phyloP scores from a whole-genome alignment of 2,113 vertebrate genomes.

The Laticauda laticaudata region DNA sequence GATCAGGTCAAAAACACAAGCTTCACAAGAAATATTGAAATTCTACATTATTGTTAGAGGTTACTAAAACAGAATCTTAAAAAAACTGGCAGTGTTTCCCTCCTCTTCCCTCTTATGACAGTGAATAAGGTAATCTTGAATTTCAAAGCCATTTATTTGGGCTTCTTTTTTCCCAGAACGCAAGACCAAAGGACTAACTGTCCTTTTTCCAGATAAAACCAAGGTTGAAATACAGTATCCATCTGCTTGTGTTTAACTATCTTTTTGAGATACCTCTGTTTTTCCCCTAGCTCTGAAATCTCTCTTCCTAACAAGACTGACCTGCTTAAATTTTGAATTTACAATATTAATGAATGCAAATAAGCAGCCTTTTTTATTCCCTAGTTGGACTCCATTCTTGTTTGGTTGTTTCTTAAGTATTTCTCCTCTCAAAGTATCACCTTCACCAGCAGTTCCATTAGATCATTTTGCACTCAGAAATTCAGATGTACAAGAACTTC shows the following conservation, averaged over 20 bases:
- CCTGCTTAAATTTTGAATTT: background rate
- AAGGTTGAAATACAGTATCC: background rate
- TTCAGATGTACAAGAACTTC: background rate
- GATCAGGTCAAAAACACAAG: background rate
- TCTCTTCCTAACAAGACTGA: background rate
- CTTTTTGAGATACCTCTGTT: background rate
- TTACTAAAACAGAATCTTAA: background rate
- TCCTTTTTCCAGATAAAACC: background rate
- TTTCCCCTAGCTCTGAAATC: background rate
- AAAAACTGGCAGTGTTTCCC: background rate
- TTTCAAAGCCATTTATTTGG: background rate
- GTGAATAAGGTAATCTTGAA: background rate
- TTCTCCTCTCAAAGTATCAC: background rate
- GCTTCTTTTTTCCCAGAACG: background rate
- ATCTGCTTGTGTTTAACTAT: background rate
- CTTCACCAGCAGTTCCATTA: background rate
- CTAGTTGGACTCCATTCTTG: background rate
- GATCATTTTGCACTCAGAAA: background rate
- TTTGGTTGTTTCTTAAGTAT: background rate
- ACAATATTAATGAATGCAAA: background rate
- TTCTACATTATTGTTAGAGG: background rate
- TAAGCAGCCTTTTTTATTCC: background rate
- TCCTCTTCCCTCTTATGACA: background rate
- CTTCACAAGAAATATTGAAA: background rate
- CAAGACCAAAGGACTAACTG: background rate